Evolutionary conservation across 1,140 invertebrate genomes (phyloP), one percentile per base, ranked within the genome.

Genomic region (Globodera ellingtonae): DNA sequence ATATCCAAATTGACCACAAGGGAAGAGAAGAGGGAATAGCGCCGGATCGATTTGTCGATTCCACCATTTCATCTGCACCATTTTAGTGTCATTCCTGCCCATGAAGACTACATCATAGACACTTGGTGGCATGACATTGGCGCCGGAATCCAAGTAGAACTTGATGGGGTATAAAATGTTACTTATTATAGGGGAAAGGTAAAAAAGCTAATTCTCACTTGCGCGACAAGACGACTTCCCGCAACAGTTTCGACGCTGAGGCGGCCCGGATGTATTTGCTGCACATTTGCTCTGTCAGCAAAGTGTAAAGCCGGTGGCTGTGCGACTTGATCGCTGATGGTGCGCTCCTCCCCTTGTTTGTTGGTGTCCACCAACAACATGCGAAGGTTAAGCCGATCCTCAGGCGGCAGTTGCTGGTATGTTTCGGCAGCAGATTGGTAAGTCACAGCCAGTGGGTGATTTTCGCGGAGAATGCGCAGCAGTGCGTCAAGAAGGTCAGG

Each of bases 61-160:
- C 70, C 70, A 71, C 70, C 70, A 71, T 18, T 47, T 47, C 70
- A 71, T 71, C 18, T 18, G 15, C 10, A 18, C 15, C 48, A 47
- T 15, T 71, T 50, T 50, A 10, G 70, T 71, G 13, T 50, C 13
- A 13, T 71, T 13, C 5, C 70, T 10, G 18, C 70, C 70, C 48
- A 47, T 71, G 10, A 71, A 50, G 18, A 71, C 18, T 13, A 71
- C n/a, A 21, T 71, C 70, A 15, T 71, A 71, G 13, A 6, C 46
- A 18, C 46, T 47, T 15, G n/a, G 15, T 2, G 46, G 46, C 13
- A 50, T 47, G 13, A 71, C 70, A 71, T 71, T 71, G 13, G 70
- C 70, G 15, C 70, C 70, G n/a, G 70, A 18, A 18, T 71, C 70
- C 70, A 71, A 21, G 18, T 71, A 71, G 4, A 71, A 47, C 70